Percentiles rank a stretch among this genome's conserved stretches.
Evolutionary conservation across 2,797 vertebrate species (phyloP).

Genomic region (Rhinella marina): DNA sequence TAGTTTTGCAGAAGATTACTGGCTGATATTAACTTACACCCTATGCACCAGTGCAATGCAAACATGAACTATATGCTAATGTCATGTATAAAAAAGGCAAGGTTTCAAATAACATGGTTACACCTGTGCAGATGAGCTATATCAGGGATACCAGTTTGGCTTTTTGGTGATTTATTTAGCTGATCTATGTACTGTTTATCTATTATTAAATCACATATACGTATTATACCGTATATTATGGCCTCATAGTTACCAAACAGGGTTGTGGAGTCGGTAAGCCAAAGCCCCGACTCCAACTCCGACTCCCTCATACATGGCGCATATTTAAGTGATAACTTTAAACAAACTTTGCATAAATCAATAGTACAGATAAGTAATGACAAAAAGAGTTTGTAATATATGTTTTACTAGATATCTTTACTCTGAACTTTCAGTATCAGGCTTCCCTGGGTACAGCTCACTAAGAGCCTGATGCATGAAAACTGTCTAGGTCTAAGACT

Average conservation of each 20-base stretch:
- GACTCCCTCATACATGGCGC: too few relatives aligned
- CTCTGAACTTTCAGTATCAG: too few relatives aligned
- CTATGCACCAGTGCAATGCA: conserved; percentile 9
- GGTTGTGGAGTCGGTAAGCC: too few relatives aligned
- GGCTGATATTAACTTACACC: neutral
- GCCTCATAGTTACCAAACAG: neutral
- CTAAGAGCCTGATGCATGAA: too few relatives aligned
- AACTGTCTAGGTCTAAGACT: too few relatives aligned
- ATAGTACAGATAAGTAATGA: too few relatives aligned
- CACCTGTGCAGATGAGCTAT: conserved; percentile 7
- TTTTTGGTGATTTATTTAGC: conserved; percentile 14
- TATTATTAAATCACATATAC: neutral
- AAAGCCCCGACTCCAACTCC: too few relatives aligned
- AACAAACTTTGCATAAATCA: too few relatives aligned
- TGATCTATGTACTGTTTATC: neutral
- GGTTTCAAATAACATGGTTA: neutral
- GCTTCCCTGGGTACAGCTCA: too few relatives aligned
- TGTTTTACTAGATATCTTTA: too few relatives aligned
- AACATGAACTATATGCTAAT: conserved; percentile 19
- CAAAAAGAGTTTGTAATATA: too few relatives aligned
- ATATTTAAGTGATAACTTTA: too few relatives aligned
- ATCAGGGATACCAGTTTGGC: neutral
- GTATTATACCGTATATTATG: neutral
- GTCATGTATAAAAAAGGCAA: neutral
- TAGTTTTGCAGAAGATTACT: neutral